Evolutionary conservation across 2,797 vertebrate species (phyloP).

Genomic region (Eulemur mongoz): DNA sequence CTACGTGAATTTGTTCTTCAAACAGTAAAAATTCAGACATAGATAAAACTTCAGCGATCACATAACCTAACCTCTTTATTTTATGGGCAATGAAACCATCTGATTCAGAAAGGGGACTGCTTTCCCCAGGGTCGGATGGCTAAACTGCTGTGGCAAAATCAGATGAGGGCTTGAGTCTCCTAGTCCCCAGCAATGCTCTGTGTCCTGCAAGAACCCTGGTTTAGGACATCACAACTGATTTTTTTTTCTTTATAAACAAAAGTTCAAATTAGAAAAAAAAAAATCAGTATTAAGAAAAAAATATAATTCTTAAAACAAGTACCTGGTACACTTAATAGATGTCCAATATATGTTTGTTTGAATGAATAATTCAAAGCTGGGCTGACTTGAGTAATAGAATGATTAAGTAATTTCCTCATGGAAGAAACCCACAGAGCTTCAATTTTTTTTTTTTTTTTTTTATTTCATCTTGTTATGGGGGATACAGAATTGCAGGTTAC

Average conservation of each 20-base stretch:
- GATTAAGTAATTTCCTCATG: neutral
- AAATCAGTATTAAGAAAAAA: neutral
- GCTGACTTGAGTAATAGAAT: neutral
- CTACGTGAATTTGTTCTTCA: neutral
- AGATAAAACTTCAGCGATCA: neutral
- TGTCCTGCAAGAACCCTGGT: neutral
- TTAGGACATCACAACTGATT: neutral
- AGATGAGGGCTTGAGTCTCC: neutral
- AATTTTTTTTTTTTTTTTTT: no score
- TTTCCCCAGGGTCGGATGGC: neutral
- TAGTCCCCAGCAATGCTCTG: neutral
- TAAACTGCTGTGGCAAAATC: neutral
- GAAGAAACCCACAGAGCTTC: neutral
- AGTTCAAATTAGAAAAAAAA: constrained; percentile 16
- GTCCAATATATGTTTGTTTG: neutral
- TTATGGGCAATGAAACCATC: neutral
- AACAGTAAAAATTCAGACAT: neutral
- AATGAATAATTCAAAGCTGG: constrained; percentile 7
- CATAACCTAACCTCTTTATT: neutral
- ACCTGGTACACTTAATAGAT: neutral
- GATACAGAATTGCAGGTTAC: no score
- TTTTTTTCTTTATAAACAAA: constrained; percentile 4
- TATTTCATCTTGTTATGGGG: no score
- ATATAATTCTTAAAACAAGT: neutral
- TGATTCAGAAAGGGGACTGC: neutral